These are phyloP conservation scores for Drosophila miranda DNA, from an alignment of 1,140 invertebrate genomes.

Conservation along the genomic window DNA sequence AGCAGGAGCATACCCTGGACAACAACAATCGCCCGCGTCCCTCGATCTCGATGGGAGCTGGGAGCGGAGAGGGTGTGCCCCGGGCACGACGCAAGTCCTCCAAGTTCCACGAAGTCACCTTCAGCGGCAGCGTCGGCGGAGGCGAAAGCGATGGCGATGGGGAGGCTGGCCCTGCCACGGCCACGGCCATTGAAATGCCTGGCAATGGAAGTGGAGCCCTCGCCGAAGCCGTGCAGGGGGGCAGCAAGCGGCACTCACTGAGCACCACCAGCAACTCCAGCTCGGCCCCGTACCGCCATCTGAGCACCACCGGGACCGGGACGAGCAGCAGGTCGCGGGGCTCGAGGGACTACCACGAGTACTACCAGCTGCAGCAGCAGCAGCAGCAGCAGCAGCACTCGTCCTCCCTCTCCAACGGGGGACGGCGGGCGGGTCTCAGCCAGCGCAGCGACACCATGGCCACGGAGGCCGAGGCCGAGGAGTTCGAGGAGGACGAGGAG, in stretches of 20 bases:
- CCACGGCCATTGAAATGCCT: not conserved
- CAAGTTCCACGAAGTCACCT: constrained; percentile 76
- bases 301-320: constrained; percentile 10
- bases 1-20: constrained; percentile 38
- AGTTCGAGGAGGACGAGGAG: constrained; percentile 72
- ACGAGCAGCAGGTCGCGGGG: constrained; percentile 44
- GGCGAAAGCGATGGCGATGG: constrained; percentile 68
- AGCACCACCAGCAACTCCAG: constrained; percentile 66
- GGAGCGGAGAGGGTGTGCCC: constrained; percentile 40
- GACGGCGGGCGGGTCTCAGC: constrained; percentile 25
- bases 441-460: constrained; percentile 71
- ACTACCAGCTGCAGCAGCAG: constrained; percentile 55
- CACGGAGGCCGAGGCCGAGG: constrained; percentile 64
- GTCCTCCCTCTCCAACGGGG: constrained; percentile 54
- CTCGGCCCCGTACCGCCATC: constrained; percentile 53
- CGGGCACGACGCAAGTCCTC: constrained; percentile 69
- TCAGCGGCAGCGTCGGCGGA: constrained; percentile 75
- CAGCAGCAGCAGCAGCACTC: constrained; percentile 35
- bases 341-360: constrained; percentile 53
- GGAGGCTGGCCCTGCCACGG: constrained; percentile 5
- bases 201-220: no score
- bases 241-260: constrained; percentile 51
- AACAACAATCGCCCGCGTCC: constrained; percentile 57
- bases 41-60: constrained; percentile 55
- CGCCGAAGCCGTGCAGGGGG: not conserved